A percentile compares a stretch with the other conserved stretches of the same genome.
Conservation (phyloP, 1,140 invertebrate genomes). For the Euura saliciscinereae region DNA sequence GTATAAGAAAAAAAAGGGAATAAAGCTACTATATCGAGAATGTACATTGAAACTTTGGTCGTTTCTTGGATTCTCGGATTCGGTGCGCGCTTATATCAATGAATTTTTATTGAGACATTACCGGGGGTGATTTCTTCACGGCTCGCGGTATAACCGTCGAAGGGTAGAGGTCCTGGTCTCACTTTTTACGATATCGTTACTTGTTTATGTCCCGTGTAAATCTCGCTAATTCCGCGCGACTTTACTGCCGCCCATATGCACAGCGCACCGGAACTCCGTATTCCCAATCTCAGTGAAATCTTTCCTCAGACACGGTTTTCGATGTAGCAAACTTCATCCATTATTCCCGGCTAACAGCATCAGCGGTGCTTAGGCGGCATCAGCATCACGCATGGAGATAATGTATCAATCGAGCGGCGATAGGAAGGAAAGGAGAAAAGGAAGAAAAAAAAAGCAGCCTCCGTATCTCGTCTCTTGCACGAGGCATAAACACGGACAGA, state of each 20-base stretch:
- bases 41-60: neutral
- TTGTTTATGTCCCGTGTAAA: conserved; percentile 3
- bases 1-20: no score
- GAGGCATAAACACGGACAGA: neutral
- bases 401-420: neutral
- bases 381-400: neutral
- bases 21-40: neutral
- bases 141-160: no score
- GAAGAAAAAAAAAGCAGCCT: neutral
- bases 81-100: conserved; percentile 1
- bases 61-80: neutral
- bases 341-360: no score
- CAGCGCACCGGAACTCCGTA: no score
- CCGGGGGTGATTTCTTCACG: neutral
- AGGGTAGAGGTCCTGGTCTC: neutral
- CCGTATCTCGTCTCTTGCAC: neutral
- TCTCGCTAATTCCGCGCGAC: neutral
- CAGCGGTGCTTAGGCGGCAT: no score
- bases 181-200: neutral
- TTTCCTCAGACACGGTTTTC: no score
- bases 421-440: no score
- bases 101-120: conserved; percentile 1
- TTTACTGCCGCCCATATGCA: no score
- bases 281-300: no score
- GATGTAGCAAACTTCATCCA: no score